These are phyloP conservation scores for Muscicapa adusta DNA, from an alignment of 2,113 vertebrate species.

Conservation along the genomic window DNA sequence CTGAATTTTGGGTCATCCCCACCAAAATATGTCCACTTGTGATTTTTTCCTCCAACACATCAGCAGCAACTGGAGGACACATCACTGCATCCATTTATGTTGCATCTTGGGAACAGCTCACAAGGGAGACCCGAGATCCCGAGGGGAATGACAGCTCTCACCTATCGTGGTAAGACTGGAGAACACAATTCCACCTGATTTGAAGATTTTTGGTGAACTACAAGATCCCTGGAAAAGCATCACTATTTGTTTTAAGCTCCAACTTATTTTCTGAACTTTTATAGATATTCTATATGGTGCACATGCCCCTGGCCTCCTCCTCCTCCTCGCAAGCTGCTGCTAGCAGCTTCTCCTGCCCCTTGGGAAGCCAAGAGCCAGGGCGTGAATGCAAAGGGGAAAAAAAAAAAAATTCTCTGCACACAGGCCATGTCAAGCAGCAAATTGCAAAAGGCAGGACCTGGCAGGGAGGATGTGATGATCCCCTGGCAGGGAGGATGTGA, in stretches of 20 bases:
- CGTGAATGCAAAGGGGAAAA: not conserved
- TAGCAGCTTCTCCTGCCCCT: not conserved
- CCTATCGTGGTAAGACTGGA: fast-evolving
- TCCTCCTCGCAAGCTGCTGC: not conserved
- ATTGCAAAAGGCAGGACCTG: not conserved
- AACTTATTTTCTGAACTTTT: not conserved
- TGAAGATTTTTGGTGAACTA: not conserved
- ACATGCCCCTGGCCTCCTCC: not conserved
- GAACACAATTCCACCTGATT: not conserved
- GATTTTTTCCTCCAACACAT: not conserved
- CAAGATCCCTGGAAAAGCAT: not conserved
- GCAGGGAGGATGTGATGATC: not conserved
- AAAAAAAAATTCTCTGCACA: not conserved
- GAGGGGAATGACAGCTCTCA: not conserved
- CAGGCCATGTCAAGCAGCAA: not conserved
- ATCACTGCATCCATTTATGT: not conserved
- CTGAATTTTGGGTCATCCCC: not conserved
- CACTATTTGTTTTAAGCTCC: not conserved
- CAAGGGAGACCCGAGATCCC: not conserved
- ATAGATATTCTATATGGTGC: fast-evolving
- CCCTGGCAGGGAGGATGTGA: too few species aligned
- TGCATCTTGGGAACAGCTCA: not conserved
- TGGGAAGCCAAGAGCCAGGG: not conserved
- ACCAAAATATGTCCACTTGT: fast-evolving
- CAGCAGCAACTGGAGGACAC: not conserved